Evolutionary conservation across 92 coral and sea anemone species (phyloP), one percentile per base, ranked within the genome.

Genomic region (Phenganax stokvisi): DNA sequence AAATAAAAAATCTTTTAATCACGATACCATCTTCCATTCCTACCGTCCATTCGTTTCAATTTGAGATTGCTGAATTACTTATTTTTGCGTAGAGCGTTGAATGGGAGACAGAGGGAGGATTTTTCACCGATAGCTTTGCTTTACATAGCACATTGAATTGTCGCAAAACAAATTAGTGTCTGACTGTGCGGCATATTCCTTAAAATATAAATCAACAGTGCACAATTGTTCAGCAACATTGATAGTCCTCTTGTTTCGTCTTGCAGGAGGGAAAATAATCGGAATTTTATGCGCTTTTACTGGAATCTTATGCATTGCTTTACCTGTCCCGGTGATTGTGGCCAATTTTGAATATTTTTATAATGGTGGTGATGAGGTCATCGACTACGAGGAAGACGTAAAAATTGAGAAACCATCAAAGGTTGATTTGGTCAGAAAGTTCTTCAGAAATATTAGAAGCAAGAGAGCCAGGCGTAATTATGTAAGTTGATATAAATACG

Each of bases 291-390:
- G 98, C 77, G 98, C 98, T 11, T 83, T 91, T 9, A 89, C 97
- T 56, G 98, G 98, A 2, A 96, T 93, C 73, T 69, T 93, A 53
- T 92, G 97, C 6, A 93, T 93, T 47, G 98, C 98, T 17, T 86
- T 93, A 2, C 98, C 98, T 13, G 98, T 93, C 25, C 98, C 98
- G 0, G 98, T 93, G 12, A 93, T 93, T 56, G 98, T 93, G 7
- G 92, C 98, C 60, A 93, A 93, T 75, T 93, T 93, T 65, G 98
- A 93, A 54, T 88, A 87, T 80, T 89, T 87, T 60, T 91, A 91
- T 74, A 89, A 86, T 28, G 81, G 82, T 82, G 92, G 87, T 72
- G 84, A 87, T 1, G 67, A 60, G 47, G 47, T 37, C 3, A 37
- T 37, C 12, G 27, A 52, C 8, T 20, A 54, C 15, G 54, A 76